Conservation (phyloP, 2,888 invertebrate genomes). For the Epistrophe eligans region DNA sequence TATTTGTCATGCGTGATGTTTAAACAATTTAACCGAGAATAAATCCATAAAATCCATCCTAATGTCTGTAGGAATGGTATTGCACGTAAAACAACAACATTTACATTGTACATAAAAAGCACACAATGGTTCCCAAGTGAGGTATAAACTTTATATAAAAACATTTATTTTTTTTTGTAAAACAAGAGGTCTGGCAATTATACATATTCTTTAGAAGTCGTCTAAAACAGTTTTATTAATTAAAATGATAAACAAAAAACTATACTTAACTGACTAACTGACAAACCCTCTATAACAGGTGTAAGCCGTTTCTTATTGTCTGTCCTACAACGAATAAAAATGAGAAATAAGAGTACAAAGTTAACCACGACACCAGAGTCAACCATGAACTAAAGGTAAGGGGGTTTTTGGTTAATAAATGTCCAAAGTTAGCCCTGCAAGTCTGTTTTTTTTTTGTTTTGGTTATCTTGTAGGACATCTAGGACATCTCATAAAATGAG, state of each 20-base stretch:
- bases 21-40: neutral
- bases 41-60: too few species aligned
- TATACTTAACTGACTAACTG: neutral
- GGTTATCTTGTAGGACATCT: constrained; percentile 73
- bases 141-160: neutral
- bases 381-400: neutral
- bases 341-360: constrained; percentile 31
- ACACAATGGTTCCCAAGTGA: neutral
- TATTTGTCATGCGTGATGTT: neutral
- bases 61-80: too few species aligned
- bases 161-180: neutral
- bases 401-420: constrained; percentile 54
- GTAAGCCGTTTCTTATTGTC: constrained; percentile 55
- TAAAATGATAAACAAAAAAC: neutral
- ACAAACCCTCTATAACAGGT: constrained; percentile 24
- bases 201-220: neutral
- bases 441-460: constrained; percentile 41
- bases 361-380: constrained; percentile 1
- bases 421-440: constrained; percentile 59
- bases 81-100: too few species aligned
- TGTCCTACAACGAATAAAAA: constrained; percentile 29
- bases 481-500: constrained; percentile 72
- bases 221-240: constrained; percentile 21
- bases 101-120: too few species aligned
- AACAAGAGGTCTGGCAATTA: neutral